Evolutionary conservation across 2,888 invertebrate species (phyloP).

Genomic region (Dysmachus trigonus): DNA sequence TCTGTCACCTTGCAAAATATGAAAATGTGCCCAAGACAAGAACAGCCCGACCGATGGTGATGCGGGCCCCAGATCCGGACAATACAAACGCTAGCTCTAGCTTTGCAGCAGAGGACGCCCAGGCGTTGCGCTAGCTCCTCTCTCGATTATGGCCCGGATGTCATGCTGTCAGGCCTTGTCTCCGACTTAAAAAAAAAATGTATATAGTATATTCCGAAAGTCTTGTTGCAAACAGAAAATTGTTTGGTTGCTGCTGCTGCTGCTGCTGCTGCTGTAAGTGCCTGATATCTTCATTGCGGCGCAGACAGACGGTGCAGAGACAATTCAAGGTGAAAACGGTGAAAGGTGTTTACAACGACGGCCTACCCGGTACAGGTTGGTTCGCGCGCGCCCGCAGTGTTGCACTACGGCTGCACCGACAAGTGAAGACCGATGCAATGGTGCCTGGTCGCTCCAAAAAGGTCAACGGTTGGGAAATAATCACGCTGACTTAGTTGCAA

Average conservation of each 20-base stretch:
- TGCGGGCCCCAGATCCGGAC: background rate
- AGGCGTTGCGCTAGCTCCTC: background rate
- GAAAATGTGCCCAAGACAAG: conserved; percentile 14
- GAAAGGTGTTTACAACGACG: conserved; percentile 24
- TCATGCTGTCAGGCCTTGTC: conserved; percentile 29
- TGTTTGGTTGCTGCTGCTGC: background rate
- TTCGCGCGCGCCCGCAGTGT: background rate
- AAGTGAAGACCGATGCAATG: too few relatives aligned
- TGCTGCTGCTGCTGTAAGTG: background rate
- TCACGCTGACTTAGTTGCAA: background rate
- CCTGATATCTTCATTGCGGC: conserved; percentile 33
- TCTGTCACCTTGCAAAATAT: conserved; percentile 33
- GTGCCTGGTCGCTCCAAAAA: background rate
- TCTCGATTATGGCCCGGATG: conserved; percentile 26
- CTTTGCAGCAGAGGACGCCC: background rate
- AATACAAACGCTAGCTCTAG: conserved; percentile 4
- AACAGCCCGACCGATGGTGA: background rate
- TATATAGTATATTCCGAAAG: too few relatives aligned
- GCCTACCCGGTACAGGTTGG: background rate
- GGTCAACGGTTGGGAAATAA: conserved; percentile 38
- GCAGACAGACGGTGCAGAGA: conserved; percentile 15
- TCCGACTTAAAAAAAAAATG: conserved; percentile 6
- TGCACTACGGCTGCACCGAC: background rate
- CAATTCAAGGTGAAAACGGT: conserved; percentile 43
- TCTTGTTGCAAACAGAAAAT: conserved; percentile 19